Evolutionary conservation across 2,113 vertebrate genomes (phyloP).

Genomic region (Chinchilla lanigera): DNA sequence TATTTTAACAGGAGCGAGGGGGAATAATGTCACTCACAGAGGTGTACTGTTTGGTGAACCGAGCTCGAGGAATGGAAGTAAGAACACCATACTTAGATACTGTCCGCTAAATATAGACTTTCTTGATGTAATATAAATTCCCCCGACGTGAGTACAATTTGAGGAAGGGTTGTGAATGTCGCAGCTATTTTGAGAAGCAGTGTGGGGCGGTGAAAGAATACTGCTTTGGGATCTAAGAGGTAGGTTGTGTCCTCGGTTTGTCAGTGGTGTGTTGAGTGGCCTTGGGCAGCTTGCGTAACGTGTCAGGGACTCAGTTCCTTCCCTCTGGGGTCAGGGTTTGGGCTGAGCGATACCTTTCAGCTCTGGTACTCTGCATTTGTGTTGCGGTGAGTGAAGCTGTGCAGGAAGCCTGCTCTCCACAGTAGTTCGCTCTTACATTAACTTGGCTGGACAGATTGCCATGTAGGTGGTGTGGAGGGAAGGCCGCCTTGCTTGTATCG

Average conservation of each 20-base stretch:
- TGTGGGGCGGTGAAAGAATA: background rate
- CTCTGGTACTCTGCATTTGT: background rate
- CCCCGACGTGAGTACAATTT: background rate
- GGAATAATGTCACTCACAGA: conserved; percentile 99
- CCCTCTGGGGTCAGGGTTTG: background rate
- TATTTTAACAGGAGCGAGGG: conserved; percentile 92
- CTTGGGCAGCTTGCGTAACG: background rate
- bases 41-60: conserved; percentile 97
- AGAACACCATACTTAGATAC: conserved; percentile 58
- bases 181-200: conserved; percentile 27
- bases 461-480: background rate
- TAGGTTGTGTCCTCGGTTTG: background rate
- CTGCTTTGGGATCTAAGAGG: background rate
- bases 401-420: background rate
- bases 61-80: conserved; percentile 98
- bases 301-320: background rate
- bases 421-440: background rate
- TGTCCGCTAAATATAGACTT: conserved; percentile 50
- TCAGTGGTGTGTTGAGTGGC: background rate
- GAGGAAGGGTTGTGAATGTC: conserved; percentile 6
- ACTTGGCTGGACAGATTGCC: background rate
- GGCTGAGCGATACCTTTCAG: background rate
- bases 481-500: background rate
- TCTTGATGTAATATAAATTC: conserved; percentile 13
- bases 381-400: background rate